phyloP scores from a whole-genome alignment of 2,113 vertebrate species.

The Maccullochella peelii region DNA sequence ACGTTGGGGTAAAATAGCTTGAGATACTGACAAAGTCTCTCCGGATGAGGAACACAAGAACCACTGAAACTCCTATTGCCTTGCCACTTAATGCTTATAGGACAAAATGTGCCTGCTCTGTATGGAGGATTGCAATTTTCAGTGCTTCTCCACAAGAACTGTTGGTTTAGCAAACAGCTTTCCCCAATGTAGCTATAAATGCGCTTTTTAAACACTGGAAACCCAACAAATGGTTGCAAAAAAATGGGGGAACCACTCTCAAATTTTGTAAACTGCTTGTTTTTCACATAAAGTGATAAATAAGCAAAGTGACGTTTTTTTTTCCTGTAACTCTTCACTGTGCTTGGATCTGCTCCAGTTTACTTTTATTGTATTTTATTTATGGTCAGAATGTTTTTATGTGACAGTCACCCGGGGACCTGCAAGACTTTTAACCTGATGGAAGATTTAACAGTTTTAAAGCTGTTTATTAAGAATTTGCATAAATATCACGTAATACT shows the following conservation, averaged over 20 bases:
- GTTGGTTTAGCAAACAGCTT: no score
- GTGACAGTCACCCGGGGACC: constrained; percentile 9
- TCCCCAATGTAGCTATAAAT: constrained; percentile 49
- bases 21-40: constrained; percentile 35
- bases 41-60: constrained; percentile 23
- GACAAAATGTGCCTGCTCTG: constrained; percentile 48
- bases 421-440: constrained; percentile 15
- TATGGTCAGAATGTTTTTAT: constrained; percentile 50
- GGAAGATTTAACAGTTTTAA: constrained; percentile 15
- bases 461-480: neutral
- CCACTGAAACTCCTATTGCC: constrained; percentile 56
- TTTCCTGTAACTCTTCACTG: constrained; percentile 35
- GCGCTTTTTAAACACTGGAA: constrained; percentile 78
- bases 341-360: constrained; percentile 47
- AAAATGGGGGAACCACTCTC: constrained; percentile 47
- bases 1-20: neutral
- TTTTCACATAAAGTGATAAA: constrained; percentile 44
- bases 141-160: constrained; percentile 33
- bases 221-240: constrained; percentile 39
- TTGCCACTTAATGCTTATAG: constrained; percentile 54
- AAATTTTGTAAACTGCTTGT: constrained; percentile 37
- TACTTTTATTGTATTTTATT: constrained; percentile 48
- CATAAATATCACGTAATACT: neutral
- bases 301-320: constrained; percentile 40
- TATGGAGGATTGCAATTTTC: constrained; percentile 25